Base-by-base conservation (phyloP, 2,888 invertebrate genomes). In the Ommatoiulus sabulosus region DNA sequence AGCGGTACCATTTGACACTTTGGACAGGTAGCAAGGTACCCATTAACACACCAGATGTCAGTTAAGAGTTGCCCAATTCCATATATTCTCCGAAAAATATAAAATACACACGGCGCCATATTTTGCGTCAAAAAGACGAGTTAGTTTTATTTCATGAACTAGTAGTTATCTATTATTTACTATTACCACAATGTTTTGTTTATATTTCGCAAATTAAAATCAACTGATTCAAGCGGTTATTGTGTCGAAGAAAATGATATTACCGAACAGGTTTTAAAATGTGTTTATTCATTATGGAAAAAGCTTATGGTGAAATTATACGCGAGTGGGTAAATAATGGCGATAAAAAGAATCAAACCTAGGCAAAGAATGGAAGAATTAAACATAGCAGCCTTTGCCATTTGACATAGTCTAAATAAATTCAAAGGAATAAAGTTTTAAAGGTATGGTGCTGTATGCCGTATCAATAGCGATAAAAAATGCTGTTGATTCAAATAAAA, bases 351-450 rank as follows among this genome's bases (percentile, higher is more conserved):
- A 35, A 43, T 80, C 35, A 15, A 35, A 80, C 12, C 5, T 4
- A 2, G 24, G 80, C 12, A 12, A 80, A 80, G 35, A 80, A 80
- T 80, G 35, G 80, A 80, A 80, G 80, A 80, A 35, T 80, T 80
- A 80, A 80, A 80, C 80, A 80, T 35, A 80, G 20, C 63, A 35
- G 80, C 7, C 80, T 35, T 72, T 80, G 80, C 80, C 80, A 80
- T 80, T 80, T 80, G 80, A 80, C 80, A 80, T 80, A 80, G 80
- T 80, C 80, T 80, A 80, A 24, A 80, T 80, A 80, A 80, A 35
- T 80, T 80, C 80, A 80, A 80, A 12, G 80, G 80, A 52, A 52
- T 7, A 80, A 80, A 35, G 80, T 43, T 80, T 63, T 63, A 35
- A 35, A 80, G 80, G 80, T 35, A 80, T 35, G 80, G 35, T 15